Conservation (phyloP, 1,140 invertebrate genomes). For the Dendrolimus kikuchii region DNA sequence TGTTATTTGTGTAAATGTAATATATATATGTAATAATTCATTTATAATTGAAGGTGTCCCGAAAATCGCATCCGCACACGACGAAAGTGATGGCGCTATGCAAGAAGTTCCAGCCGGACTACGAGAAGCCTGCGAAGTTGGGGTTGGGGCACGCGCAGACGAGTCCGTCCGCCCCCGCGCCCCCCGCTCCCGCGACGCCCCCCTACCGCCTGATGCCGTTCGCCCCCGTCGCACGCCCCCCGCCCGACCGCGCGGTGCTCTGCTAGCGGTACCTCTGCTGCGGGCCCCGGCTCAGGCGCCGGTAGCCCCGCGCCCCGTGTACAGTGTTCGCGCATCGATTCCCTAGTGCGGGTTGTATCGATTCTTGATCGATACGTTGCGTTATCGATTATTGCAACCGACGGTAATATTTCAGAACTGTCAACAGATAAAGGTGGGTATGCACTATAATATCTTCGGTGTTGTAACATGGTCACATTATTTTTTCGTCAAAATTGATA, state of each 20-base stretch:
- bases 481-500: no score
- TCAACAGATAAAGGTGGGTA: no score
- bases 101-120: constrained; percentile 69
- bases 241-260: constrained; percentile 25
- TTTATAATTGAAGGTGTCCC: constrained; percentile 39
- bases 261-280: constrained; percentile 19
- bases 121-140: constrained; percentile 56
- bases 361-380: no score
- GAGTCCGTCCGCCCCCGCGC: constrained; percentile 10
- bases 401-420: no score
- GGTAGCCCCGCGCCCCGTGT: background rate
- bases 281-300: background rate
- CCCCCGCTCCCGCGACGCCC: constrained; percentile 15
- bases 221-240: constrained; percentile 13
- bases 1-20: no score
- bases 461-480: no score
- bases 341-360: no score
- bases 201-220: constrained; percentile 19
- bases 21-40: no score
- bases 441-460: no score
- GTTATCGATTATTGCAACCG: no score
- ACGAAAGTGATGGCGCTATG: constrained; percentile 66
- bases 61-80: constrained; percentile 58
- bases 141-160: constrained; percentile 22
- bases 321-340: no score